Evolutionary conservation across 2,113 vertebrate genomes (phyloP).

Genomic region (Prinia subflava): DNA sequence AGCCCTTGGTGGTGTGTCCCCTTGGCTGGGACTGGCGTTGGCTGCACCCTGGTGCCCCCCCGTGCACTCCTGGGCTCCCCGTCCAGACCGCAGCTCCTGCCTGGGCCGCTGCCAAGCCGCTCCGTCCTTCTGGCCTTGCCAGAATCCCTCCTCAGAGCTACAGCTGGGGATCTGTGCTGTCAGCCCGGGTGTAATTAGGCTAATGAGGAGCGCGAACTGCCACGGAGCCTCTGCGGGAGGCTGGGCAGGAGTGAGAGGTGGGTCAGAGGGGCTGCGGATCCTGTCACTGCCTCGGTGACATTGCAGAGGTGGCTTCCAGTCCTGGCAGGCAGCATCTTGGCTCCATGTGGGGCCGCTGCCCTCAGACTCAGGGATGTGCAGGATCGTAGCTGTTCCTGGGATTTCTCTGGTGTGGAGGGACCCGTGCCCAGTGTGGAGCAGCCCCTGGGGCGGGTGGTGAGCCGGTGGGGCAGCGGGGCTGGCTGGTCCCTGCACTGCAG

Average conservation of each 20-base stretch:
- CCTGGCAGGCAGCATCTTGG: not conserved
- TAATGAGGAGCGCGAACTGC: not conserved
- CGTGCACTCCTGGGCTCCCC: not conserved
- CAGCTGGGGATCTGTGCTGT: conserved; percentile 50
- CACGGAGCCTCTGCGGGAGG: not conserved
- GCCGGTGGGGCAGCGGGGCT: fast-evolving
- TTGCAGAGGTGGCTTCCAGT: not conserved
- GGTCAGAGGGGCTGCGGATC: not conserved
- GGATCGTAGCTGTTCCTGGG: not conserved
- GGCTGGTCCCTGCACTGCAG: not conserved
- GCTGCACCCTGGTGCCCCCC: not conserved
- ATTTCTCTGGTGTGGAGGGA: not conserved
- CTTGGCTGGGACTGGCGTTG: fast-evolving
- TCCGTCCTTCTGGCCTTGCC: conserved; percentile 73
- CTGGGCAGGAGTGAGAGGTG: not conserved
- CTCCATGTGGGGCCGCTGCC: not conserved
- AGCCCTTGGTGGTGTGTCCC: fast-evolving
- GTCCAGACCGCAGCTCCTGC: conserved; percentile 62
- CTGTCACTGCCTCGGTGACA: not conserved
- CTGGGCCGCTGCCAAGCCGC: conserved; percentile 53
- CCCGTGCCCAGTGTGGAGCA: not conserved
- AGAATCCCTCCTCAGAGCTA: conserved; percentile 76
- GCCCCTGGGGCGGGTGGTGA: fast-evolving
- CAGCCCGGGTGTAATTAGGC: conserved; percentile 5
- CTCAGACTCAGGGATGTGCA: fast-evolving